Base-by-base conservation (phyloP, 2,888 invertebrate species). In the Agonum fuliginosum region DNA sequence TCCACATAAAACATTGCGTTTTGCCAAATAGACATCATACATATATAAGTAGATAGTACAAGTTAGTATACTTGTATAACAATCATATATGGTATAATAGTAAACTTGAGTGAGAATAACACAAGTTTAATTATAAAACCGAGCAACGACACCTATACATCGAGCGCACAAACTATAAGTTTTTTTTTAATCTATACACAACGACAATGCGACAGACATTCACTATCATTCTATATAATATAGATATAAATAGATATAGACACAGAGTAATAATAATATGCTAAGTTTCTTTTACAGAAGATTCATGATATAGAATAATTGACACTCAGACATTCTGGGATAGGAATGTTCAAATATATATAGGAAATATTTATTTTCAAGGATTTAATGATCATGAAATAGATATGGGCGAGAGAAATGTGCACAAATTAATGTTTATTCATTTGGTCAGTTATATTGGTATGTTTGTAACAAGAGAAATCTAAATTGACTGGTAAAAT, bases 71-170 rank as follows among this genome's bases (percentile, higher is more conserved):
- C n/a, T n/a, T n/a, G n/a, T n/a, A 58, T 58, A 73, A 51, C 71
- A 71, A 41, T 71, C 73, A 54, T 73, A 73, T 65, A 70, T 24
- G 70, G 67, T 67, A 70, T 70, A 70, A 70, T 70, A 70, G 48
- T 70, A 70, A 70, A 70, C 70, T 75, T 48, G 65, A 75, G 54
- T 48, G 62, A 75, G 34, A 75, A 48, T 30, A 71, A 71, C 51
- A 71, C 34, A 70, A 37, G 41, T 22, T 69, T 14, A 65, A 65
- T 14, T 34, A 8, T 43, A 74, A 67, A 46, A 78, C 51, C 69
- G 86, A 86, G 85, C 87, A 87, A 87, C 87, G 87, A 87, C 87
- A 86, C 86, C 81, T 85, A 86, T 85, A 86, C 85, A 86, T 83
- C 83, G 82, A 85, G 54, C 65, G 77, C 83, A 84, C 83, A 83